phyloP scores from a whole-genome alignment of 1,140 invertebrate genomes.

The Limonius californicus region DNA sequence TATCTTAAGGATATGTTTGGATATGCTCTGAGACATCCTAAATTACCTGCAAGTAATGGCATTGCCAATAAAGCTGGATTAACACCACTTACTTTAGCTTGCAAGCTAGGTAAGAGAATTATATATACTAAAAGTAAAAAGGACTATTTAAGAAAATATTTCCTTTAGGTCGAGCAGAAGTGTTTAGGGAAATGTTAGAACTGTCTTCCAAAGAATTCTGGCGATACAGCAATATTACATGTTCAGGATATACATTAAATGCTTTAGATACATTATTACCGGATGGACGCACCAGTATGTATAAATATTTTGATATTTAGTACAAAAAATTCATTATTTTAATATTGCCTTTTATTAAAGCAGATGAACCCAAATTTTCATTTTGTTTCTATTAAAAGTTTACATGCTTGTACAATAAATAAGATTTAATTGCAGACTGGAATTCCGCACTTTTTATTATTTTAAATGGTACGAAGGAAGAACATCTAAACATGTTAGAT shows the following conservation, averaged over 20 bases:
- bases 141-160: neutral
- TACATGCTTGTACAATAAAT: neutral
- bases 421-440: slow-evolving; percentile 71
- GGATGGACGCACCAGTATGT: slow-evolving; percentile 87
- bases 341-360: no score
- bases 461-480: slow-evolving; percentile 93
- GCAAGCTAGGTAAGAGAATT: slow-evolving; percentile 64
- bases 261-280: slow-evolving; percentile 93
- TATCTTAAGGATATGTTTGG: slow-evolving; percentile 97
- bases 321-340: no score
- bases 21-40: slow-evolving; percentile 92
- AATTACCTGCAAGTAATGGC: slow-evolving; percentile 85
- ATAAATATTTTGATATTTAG: slow-evolving; percentile 33
- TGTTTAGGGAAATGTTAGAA: slow-evolving; percentile 98
- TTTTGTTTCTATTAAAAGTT: neutral
- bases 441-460: slow-evolving; percentile 98
- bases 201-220: slow-evolving; percentile 94
- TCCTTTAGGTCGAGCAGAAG: slow-evolving; percentile 75
- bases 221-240: slow-evolving; percentile 99
- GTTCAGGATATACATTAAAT: slow-evolving; percentile 94
- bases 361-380: no score
- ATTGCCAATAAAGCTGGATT: slow-evolving; percentile 85
- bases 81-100: slow-evolving; percentile 92
- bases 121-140: no score
- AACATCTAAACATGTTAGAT: slow-evolving; percentile 98